Evolutionary conservation across 35 echinoderm and acorn worm species (phyloP), one percentile per base, ranked within the genome.

Genomic region (Heliocidaris tuberculata): DNA sequence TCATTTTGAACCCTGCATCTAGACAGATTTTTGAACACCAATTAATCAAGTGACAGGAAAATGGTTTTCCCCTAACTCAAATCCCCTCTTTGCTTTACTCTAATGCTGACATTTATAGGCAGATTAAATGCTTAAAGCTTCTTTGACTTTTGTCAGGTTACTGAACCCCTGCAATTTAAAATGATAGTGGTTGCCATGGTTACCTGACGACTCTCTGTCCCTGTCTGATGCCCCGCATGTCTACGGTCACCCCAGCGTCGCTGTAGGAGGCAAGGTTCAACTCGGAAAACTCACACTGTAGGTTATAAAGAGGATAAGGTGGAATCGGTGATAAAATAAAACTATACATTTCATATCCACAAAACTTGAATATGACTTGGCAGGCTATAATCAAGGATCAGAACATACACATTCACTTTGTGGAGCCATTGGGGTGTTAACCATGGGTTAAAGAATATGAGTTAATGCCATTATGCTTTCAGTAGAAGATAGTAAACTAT

Each of bases 251-350:
- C 50, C 98, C 98, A 47, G 92, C 92, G 47, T 97, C 98, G 85
- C 95, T 95, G 88, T 96, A 99, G 0, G 98, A 94, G 32, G 98
- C 96, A 13, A 99, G 92, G 86, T 99, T 99, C 21, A 99, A 90
- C 94, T 99, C 98, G 49, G 95, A 95, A 94, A 99, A 99, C 86
- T 99, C 98, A 95, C 96, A 97, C 98, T 99, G 61, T 42, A 94
- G 13, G 30, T 48, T 87, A 90, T 32, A 49, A 31, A 21, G 50
- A 85, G 32, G 31, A 21, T 6, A 93, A 13, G 88, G 9, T 49
- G n/a, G 42, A 85, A 61, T 31, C 10, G 30, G 21, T 30, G 48
- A 30, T 2, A 13, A 30, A 93, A 42, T 12, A 93, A 59, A 93
- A 13, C 19, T 93, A 50, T 17, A 93, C 29, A 93, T 6, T 48